Base-by-base conservation (phyloP, 1,140 invertebrate genomes). In the Cotesia chilonis region DNA sequence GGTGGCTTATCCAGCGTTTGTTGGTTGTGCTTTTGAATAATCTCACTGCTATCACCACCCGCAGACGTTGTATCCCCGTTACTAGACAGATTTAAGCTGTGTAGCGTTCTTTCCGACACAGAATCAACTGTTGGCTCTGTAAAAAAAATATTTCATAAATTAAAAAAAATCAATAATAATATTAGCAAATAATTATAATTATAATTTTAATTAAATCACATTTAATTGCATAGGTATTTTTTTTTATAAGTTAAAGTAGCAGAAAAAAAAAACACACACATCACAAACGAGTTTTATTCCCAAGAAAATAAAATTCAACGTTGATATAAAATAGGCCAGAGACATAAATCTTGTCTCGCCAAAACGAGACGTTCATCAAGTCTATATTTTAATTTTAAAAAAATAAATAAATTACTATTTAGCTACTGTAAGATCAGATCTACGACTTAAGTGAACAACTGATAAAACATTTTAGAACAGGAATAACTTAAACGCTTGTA, bases 31-130 rank as follows among this genome's bases (percentile, higher is more conserved):
- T 85, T 84, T 36, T 83, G 80, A 37, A 83, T 77, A 52, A 79
- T 79, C 20, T 83, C 82, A 38, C 76, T 78, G 65, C 79, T 81
- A 57, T 80, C 66, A 52, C 80, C 83, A 7, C 79, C 78, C 4
- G 76, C 4, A 41, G 68, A 61, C 14, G 81, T 72, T 5, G 74
- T 52, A 14, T 85, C 81, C 14, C 84, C 84, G 82, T 85, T 87
- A 76, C 80, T 85, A 28, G 84, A 86, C 3, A 87, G 70, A 55
- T 83, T 84, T 64, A 88, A 65, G 74, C 86, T 87, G 77, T 86
- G 83, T 61, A 88, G 72, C 12, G 87, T 87, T 60, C 81, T 84
- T 70, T 87, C 85, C 10, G 86, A 87, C 41, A 85, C 72, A 12
- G 83, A 85, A 69, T 81, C 82, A 68, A 81, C 74, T 28, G 81